Evolutionary conservation across 2,888 invertebrate genomes (phyloP), one percentile per base, ranked within the genome.

Genomic region (Drosophila mercatorum): DNA sequence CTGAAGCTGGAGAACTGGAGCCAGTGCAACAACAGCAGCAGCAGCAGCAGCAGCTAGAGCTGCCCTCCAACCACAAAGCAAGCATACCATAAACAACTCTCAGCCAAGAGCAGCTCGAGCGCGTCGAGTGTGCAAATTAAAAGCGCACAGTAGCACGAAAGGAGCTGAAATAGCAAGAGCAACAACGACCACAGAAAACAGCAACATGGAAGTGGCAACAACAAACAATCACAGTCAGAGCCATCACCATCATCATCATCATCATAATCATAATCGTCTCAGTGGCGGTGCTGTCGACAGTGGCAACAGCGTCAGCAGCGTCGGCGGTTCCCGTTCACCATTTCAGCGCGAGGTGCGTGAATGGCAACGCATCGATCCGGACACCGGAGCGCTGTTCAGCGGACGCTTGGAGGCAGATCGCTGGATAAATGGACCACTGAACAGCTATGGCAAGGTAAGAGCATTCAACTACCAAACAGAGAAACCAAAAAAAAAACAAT

Each of bases 381-480:
- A 92, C 90, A 93, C 93, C 75, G 93, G 93, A 75, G 93, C 93
- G 69, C 86, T 93, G 79, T 80, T 93, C 80, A 93, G 91, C 82
- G 93, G 93, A 67, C 93, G 93, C 74, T 88, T 93, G 82, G 93
- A 93, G 89, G 93, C 93, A 78, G 93, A 93, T 92, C 92, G 93
- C 86, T 93, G 93, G 93, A 92, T 92, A 85, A 92, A 92, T 90
- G 93, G 93, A 80, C 91, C 93, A 80, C 83, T 92, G 83, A 92
- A 92, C 84, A 92, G 91, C 87, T 93, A 93, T 80, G 93, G 93
- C 88, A 93, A 93, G 92, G 93, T 93, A 81, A 91, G 91, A 82
- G 62, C 58, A 10, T 40, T 34, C 22, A 26, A 26, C 52, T 5
- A 51, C 34, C 34, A 51, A 47, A 38, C 22, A 44, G 0, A n/a